A percentile compares a stretch with the other conserved stretches of the same genome.
phyloP scores from a whole-genome alignment of 2,113 vertebrate species.

The Coptodon bakossiorum region DNA sequence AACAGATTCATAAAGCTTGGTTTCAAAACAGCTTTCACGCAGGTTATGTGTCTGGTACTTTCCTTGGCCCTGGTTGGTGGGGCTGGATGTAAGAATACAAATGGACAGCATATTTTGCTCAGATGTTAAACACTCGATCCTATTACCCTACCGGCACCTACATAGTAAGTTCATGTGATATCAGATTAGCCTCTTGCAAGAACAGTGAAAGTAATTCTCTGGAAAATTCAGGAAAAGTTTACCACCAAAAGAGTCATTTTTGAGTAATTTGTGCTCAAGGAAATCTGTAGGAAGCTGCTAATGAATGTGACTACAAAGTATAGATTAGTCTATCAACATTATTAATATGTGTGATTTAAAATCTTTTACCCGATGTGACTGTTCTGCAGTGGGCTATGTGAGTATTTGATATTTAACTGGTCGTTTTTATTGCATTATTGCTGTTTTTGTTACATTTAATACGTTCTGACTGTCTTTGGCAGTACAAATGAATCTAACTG shows the following conservation, averaged over 20 bases:
- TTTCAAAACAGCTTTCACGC: neutral
- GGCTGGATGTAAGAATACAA: neutral
- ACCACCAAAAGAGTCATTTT: neutral
- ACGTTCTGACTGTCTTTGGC: neutral
- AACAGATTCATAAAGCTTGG: neutral
- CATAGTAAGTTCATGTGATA: neutral
- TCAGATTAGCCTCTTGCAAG: neutral
- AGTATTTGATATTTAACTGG: neutral
- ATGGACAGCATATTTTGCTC: neutral
- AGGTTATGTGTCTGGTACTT: neutral
- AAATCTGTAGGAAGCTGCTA: neutral
- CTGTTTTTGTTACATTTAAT: neutral
- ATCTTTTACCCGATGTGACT: neutral
- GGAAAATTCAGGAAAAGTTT: neutral
- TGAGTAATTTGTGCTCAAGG: neutral
- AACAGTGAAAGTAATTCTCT: neutral
- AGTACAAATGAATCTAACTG: neutral
- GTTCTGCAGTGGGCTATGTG: neutral
- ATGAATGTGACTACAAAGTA: neutral
- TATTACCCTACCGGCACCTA: neutral
- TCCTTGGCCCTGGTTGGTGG: neutral
- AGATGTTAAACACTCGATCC: neutral
- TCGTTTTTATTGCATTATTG: neutral
- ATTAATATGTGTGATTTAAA: neutral
- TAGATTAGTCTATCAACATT: neutral